Conservation (phyloP, 2,113 vertebrate species). For the Macquaria australasica region DNA sequence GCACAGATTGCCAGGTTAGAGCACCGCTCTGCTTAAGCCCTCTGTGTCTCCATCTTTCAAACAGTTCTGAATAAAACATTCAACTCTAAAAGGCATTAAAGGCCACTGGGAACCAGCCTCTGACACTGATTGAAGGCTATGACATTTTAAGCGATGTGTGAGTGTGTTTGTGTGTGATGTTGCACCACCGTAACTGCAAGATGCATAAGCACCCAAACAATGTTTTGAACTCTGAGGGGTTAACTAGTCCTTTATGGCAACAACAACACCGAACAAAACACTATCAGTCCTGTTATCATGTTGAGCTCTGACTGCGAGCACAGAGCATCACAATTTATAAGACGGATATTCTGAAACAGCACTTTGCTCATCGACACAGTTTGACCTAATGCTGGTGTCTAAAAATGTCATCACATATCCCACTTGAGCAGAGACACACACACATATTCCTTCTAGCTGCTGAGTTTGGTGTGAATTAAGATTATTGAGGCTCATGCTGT, state of each 20-base stretch:
- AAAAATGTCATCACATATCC: not conserved
- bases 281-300: not conserved
- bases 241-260: not conserved
- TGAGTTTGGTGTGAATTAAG: not conserved
- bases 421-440: not conserved
- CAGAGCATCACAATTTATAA: not conserved
- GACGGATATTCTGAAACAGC: not conserved
- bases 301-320: too few species aligned
- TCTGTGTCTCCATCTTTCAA: slow-evolving; percentile 15
- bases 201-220: not conserved
- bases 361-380: not conserved
- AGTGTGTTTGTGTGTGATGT: slow-evolving; percentile 3
- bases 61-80: slow-evolving; percentile 50
- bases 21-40: slow-evolving; percentile 2
- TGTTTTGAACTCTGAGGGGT: not conserved
- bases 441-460: not conserved
- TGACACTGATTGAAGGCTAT: slow-evolving; percentile 54
- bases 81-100: slow-evolving; percentile 49
- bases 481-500: not conserved
- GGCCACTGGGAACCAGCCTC: slow-evolving; percentile 33
- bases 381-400: not conserved
- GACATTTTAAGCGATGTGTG: slow-evolving; percentile 50
- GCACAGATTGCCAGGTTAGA: slow-evolving; percentile 7
- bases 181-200: slow-evolving; percentile 11
- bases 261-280: not conserved